Evolutionary conservation across 2,113 vertebrate species (phyloP), one percentile per base, ranked within the genome.

Genomic region (Eudyptes chrysolophus): DNA sequence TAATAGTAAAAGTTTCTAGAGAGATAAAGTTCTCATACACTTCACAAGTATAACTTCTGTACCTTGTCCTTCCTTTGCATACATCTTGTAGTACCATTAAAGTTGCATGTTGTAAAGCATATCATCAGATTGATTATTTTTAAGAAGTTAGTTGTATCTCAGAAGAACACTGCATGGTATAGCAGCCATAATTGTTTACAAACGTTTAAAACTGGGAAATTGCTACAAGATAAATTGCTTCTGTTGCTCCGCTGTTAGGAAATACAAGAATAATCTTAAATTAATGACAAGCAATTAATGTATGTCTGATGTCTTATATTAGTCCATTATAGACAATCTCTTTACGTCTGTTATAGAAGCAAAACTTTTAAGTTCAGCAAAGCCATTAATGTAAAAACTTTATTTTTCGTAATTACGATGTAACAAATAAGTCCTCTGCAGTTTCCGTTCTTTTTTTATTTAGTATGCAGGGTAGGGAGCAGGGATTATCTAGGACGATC

Each of bases 21-120:
- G 38, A 32, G 6, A 14, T 0, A 1, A 54, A 30, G 22, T 38
- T 55, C 21, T 27, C 26, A 9, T 42, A 32, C 3, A 10, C 21
- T 75, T 88, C 58, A 34, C 21, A 38, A 25, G 4, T 42, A 34
- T 1, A 9, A 61, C 85, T 68, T 18, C 61, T 4, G 2, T 34
- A 20, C 14, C 34, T 68, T 36, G 13, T 21, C n/a, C 16, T 60
- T 60, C 12, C 5, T 62, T 55, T 3, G 2, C 13, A 2, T 40
- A 3, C 16, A 4, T 26, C 13, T 79, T 48, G 4, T 42, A 11
- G 15, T 19, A 16, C 32, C 5, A 4, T 89, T 34, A 17, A 44
- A 30, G 18, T 32, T 27, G 27, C 22, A 22, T 7, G 54, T 30
- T 55, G 48, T 6, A 38, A 46, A 65, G 30, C 10, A 2, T 26